Evolutionary conservation across 2,888 invertebrate species (phyloP), one percentile per base, ranked within the genome.

Genomic region (Drosophila kuntzei): DNA sequence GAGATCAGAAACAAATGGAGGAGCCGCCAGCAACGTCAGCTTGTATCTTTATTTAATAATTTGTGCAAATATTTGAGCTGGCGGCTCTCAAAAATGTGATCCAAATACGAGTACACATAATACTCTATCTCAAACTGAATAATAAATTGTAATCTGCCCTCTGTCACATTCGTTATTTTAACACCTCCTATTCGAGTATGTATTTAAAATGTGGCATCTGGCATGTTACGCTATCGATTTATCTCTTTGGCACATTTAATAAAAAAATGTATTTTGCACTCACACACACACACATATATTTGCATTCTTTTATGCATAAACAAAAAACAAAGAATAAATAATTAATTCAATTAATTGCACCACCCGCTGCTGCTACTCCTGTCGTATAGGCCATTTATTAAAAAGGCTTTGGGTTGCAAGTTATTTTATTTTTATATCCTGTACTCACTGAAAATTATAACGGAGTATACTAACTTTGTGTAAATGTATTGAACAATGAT

Each of bases 1-100:
- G 43, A 63, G 67, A 68, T 76, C 81, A 64, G 50, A 59, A 32
- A 8, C 59, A 64, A 50, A 55, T 37, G 49, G 12, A 29, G 34
- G 8, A 53, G 27, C n/a, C 43, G 44, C 61, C 63, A 43, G 54
- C 7, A 43, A n/a, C 41, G 49, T 61, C 63, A 43, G 54, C 7
- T 49, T 37, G 41, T 43, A 61, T 60, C 50, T 68, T 70, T 66
- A 55, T 71, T 85, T 76, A 72, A 85, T 79, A 85, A 80, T 70
- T 81, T 77, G 53, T 51, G 70, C 67, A 85, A 80, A 85, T 85
- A 79, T 82, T 85, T 80, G 66, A 80, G 39, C 46, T 61, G 67
- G 16, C 80, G 29, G 39, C 25, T 49, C 9, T 43, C 29, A 25
- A 39, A 29, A 4, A 32, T 20, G n/a, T 39, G 27, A 39, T 18